Percentiles rank a stretch among this genome's conserved stretches.
Conservation (phyloP, 2,888 invertebrate genomes). For the Mesodorylaimus sp. region DNA sequence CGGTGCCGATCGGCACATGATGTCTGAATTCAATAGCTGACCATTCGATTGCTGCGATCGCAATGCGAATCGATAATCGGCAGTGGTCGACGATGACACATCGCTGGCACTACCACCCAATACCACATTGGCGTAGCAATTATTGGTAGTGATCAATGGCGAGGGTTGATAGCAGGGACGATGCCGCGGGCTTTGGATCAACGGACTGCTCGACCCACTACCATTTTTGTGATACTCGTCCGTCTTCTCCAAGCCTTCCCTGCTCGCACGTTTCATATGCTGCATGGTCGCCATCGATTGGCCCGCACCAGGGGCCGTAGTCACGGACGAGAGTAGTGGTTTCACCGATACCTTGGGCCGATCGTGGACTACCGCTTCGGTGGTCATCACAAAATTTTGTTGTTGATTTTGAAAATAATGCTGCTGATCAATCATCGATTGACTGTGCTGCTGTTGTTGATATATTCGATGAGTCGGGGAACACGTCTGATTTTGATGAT, state of each 20-base stretch:
- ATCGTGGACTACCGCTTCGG: slow-evolving; percentile 56
- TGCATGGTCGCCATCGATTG: not conserved
- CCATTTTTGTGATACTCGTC: not conserved
- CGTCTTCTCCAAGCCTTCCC: no score
- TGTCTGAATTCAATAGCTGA: not conserved
- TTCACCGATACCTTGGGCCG: slow-evolving; percentile 60
- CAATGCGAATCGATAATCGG: no score
- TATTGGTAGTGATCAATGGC: not conserved
- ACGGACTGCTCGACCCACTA: not conserved
- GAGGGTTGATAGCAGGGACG: not conserved
- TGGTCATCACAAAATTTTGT: slow-evolving; percentile 10
- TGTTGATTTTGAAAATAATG: not conserved
- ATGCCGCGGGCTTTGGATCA: not conserved
- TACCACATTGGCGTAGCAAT: not conserved
- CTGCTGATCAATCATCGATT: no score
- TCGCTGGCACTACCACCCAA: not conserved
- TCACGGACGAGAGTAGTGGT: slow-evolving; percentile 62
- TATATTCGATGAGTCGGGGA: no score
- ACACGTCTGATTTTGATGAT: no score
- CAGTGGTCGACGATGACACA: not conserved
- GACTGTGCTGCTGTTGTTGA: no score
- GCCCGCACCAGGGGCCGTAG: slow-evolving; percentile 16
- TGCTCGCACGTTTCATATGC: not conserved
- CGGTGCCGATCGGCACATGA: not conserved
- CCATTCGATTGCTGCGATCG: not conserved